Percentiles rank a stretch among this genome's conserved stretches.
Evolutionary conservation across 2,888 invertebrate species (phyloP).

Genomic region (Microctonus aethiopoides): DNA sequence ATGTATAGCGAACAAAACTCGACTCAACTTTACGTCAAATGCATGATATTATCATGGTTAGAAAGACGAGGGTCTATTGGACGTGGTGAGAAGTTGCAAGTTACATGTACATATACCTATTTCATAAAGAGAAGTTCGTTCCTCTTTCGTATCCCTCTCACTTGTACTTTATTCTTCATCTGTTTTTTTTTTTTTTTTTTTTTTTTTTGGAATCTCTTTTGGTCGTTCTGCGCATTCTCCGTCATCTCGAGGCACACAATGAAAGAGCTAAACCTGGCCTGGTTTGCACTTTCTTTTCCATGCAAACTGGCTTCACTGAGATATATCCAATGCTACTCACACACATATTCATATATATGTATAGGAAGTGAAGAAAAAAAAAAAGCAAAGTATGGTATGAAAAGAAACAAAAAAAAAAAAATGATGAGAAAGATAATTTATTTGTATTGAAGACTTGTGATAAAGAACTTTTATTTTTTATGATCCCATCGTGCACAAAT

Average conservation of each 20-base stretch:
- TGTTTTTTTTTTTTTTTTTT: conserved; percentile 29
- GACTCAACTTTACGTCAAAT: conserved; percentile 44
- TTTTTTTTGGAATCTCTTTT: conserved; percentile 27
- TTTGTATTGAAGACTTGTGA: conserved; percentile 10
- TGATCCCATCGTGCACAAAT: background rate
- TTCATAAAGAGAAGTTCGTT: background rate
- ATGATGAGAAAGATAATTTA: conserved; percentile 16
- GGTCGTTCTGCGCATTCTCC: conserved; percentile 29
- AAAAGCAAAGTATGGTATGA: background rate
- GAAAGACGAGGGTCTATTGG: conserved; percentile 34
- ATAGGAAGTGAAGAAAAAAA: background rate
- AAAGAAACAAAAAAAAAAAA: background rate
- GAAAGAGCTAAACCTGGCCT: conserved; percentile 35
- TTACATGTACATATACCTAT: conserved; percentile 1
- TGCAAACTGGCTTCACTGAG: conserved; percentile 29
- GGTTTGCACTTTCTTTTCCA: conserved; percentile 40
- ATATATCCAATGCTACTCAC: background rate
- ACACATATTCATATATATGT: background rate
- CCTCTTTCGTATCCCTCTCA: background rate
- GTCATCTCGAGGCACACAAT: conserved; percentile 39
- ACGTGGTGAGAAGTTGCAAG: conserved; percentile 36
- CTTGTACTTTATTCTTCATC: conserved; percentile 21
- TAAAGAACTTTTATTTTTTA: conserved; percentile 5
- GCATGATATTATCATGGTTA: conserved; percentile 41
- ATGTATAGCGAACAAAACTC: conserved; percentile 20